A percentile compares a stretch with the other conserved stretches of the same genome.
These are phyloP conservation scores for Cairina moschata DNA, from an alignment of 2,113 vertebrate species.

Conservation along the genomic window DNA sequence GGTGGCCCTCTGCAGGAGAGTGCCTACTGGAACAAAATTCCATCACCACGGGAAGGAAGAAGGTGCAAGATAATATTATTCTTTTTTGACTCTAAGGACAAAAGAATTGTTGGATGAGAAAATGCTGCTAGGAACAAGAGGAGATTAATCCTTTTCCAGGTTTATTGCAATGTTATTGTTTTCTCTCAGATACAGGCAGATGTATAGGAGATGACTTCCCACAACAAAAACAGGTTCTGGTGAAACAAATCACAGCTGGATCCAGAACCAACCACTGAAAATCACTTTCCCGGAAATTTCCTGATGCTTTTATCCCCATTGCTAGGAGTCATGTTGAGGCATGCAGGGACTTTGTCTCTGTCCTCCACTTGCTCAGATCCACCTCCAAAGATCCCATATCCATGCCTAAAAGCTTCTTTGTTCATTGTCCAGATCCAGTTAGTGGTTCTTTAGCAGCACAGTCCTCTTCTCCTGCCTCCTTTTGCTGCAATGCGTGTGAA, in stretches of 20 bases:
- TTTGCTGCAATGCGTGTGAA: not conserved
- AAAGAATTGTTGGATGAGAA: not conserved
- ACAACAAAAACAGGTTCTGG: not conserved
- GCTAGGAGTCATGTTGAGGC: not conserved
- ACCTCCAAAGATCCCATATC: not conserved
- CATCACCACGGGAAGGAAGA: not conserved
- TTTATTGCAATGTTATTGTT: not conserved
- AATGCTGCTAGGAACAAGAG: not conserved
- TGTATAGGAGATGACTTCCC: not conserved
- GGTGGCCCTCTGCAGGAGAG: constrained; percentile 1
- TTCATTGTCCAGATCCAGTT: not conserved
- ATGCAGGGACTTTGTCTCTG: not conserved
- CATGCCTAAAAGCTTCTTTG: not conserved
- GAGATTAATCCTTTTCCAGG: not conserved
- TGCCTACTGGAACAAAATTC: constrained; percentile 15
- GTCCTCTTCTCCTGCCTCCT: not conserved
- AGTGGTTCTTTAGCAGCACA: not conserved
- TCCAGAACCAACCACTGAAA: not conserved
- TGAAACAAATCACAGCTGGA: not conserved
- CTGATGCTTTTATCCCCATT: not conserved
- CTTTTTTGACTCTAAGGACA: not conserved
- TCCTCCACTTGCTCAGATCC: not conserved
- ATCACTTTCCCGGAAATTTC: not conserved
- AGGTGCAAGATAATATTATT: constrained; percentile 7
- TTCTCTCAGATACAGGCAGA: not conserved